Evolutionary conservation across 2,888 invertebrate species (phyloP), one percentile per base, ranked within the genome.

Genomic region (Tryphoninae sp.): DNA sequence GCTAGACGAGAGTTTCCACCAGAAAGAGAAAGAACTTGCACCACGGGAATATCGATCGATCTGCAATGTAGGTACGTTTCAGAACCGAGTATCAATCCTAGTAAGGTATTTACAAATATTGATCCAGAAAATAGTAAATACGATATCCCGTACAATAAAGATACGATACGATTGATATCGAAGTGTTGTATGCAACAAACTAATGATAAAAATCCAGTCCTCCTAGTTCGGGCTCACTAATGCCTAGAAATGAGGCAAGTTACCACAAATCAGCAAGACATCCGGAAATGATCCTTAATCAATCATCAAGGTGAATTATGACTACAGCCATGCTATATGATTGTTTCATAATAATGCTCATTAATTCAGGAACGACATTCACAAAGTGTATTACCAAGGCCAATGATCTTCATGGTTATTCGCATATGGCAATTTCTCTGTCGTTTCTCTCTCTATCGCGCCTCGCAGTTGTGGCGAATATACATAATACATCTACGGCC

Each of bases 401-500:
- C 42, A 23, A 55, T n/a, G 22, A 58, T 40, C 69, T 69, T 69
- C 8, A 55, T 22, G 55, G 55, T 58, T 69, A 69, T 55, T 69
- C 40, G 69, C 55, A 1, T 42, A 69, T 69, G 69, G 55, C 58
- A 69, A 69, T 69, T 58, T 58, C 33, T 69, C n/a, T 69, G 33
- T 55, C 55, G n/a, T 2, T n/a, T 53, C 55, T 55, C 55, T 55
- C 55, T 55, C n/a, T 6, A 16, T 55, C 55, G n/a, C 19, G 22
- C 55, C 55, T 19, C 19, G 19, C 55, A 55, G 55, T 55, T 55
- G 19, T 8, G 16, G 16, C 19, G 2, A 55, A 55, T 19, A 55
- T 55, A 16, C 55, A 55, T 55, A 55, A 55, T 55, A 55, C 16
- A 55, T 55, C 11, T 16, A n/a, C 6, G 4, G 19, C 19, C n/a